Evolutionary conservation across 2,888 invertebrate genomes (phyloP).

Genomic region (Philereme transversata): DNA sequence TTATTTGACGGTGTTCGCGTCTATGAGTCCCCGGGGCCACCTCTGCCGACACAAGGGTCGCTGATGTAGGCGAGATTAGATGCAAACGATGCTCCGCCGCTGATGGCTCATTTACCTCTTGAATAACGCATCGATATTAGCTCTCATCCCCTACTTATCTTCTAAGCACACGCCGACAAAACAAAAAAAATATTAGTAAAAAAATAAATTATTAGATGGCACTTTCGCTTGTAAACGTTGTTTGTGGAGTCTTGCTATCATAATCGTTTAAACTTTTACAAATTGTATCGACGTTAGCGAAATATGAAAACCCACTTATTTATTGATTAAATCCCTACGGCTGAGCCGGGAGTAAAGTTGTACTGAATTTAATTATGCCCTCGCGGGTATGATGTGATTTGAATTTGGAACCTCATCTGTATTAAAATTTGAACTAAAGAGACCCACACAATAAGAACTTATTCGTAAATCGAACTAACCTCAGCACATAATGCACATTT

Average conservation of each 20-base stretch:
- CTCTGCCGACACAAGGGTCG: conserved; percentile 51
- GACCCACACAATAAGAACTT: too few species aligned
- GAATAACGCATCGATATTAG: conserved; percentile 76
- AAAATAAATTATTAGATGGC: conserved; percentile 39
- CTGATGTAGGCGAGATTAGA: conserved; percentile 73
- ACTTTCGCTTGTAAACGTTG: conserved; percentile 23
- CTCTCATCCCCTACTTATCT: conserved; percentile 47
- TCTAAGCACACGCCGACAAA: conserved; percentile 18
- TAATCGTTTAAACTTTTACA: background rate
- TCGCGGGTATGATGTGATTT: too few species aligned
- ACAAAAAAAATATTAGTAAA: too few species aligned
- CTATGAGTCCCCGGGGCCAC: conserved; percentile 51
- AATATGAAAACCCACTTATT: too few species aligned
- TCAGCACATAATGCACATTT: too few species aligned
- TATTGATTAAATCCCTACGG: too few species aligned
- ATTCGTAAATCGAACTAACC: too few species aligned
- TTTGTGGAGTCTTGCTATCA: background rate
- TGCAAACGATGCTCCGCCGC: conserved; percentile 73
- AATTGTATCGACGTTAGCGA: background rate
- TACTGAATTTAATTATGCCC: too few species aligned
- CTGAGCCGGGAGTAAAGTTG: too few species aligned
- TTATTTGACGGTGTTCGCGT: conserved; percentile 45
- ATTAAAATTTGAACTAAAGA: too few species aligned
- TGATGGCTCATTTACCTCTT: conserved; percentile 80
- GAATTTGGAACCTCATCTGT: too few species aligned